Evolutionary conservation across 2,113 vertebrate species (phyloP).

Genomic region (Zingel zingel): DNA sequence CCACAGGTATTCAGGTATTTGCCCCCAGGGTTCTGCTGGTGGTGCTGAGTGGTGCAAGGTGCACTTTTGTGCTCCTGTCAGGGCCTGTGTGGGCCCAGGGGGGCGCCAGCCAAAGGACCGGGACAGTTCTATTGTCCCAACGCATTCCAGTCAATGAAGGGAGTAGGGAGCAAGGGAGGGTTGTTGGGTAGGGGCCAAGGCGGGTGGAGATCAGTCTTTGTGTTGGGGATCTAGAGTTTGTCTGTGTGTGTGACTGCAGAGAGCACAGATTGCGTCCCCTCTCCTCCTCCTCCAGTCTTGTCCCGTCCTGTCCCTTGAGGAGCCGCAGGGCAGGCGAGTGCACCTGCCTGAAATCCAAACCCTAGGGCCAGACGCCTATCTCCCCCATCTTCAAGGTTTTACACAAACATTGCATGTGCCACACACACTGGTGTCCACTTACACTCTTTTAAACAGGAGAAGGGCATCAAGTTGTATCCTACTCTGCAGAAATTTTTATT

Average conservation of each 20-base stretch:
- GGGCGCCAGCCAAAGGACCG: slow-evolving; percentile 52
- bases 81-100: slow-evolving; percentile 79
- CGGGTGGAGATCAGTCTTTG: slow-evolving; percentile 37
- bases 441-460: slow-evolving; percentile 48
- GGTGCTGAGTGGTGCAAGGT: slow-evolving; percentile 83
- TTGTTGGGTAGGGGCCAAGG: slow-evolving; percentile 7
- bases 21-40: slow-evolving; percentile 65
- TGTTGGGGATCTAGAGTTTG: slow-evolving; percentile 35
- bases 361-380: slow-evolving; percentile 78
- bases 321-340: slow-evolving; percentile 68
- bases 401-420: slow-evolving; percentile 73
- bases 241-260: slow-evolving; percentile 28
- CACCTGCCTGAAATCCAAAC: slow-evolving; percentile 86
- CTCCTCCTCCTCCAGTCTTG: slow-evolving; percentile 38
- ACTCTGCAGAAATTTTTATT: not conserved
- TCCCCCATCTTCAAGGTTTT: slow-evolving; percentile 68
- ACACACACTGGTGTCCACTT: slow-evolving; percentile 74
- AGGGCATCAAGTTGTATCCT: slow-evolving; percentile 6
- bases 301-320: slow-evolving; percentile 67
- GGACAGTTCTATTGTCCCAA: slow-evolving; percentile 79
- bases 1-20: slow-evolving; percentile 84
- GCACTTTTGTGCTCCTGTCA: slow-evolving; percentile 85
- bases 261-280: slow-evolving; percentile 69
- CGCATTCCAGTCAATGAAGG: slow-evolving; percentile 78
- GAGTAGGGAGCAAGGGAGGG: slow-evolving; percentile 47